Percentiles rank a stretch among this genome's conserved stretches.
Evolutionary conservation across 2,888 invertebrate genomes (phyloP).

Genomic region (Melangyna quadrimaculata): DNA sequence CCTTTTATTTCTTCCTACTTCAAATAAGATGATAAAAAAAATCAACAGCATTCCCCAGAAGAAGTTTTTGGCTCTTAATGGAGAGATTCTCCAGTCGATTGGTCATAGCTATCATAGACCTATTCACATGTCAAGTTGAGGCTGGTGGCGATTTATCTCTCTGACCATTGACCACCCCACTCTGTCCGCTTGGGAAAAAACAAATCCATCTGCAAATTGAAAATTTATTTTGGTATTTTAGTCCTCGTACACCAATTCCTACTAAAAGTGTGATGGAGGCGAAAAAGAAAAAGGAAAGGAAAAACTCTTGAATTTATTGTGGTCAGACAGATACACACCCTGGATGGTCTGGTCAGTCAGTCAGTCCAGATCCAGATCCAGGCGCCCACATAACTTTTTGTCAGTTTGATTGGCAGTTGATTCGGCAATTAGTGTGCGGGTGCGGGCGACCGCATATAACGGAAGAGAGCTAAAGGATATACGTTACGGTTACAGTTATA

Average conservation of each 20-base stretch:
- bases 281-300: not conserved
- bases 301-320: not conserved
- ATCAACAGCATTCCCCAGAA: not conserved
- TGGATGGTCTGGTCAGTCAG: constrained; percentile 23
- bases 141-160: constrained; percentile 24
- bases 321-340: not conserved
- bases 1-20: not conserved
- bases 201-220: constrained; percentile 69
- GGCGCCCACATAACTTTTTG: constrained; percentile 65
- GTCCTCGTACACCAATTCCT: not conserved
- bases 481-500: not conserved
- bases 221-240: constrained; percentile 42
- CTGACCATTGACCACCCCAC: constrained; percentile 4
- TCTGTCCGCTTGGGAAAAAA: not conserved
- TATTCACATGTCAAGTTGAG: constrained; percentile 61
- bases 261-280: not conserved
- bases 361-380: too few species aligned
- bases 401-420: constrained; percentile 68
- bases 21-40: not conserved
- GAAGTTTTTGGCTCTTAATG: constrained; percentile 32
- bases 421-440: constrained; percentile 70
- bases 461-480: constrained; percentile 19
- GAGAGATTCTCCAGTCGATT: constrained; percentile 63
- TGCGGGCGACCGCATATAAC: constrained; percentile 65
- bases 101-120: constrained; percentile 59